Percentiles rank a stretch among this genome's conserved stretches.
These are phyloP conservation scores for Pontoporia blainvillei DNA, from an alignment of 2,113 vertebrate species.

Conservation along the genomic window DNA sequence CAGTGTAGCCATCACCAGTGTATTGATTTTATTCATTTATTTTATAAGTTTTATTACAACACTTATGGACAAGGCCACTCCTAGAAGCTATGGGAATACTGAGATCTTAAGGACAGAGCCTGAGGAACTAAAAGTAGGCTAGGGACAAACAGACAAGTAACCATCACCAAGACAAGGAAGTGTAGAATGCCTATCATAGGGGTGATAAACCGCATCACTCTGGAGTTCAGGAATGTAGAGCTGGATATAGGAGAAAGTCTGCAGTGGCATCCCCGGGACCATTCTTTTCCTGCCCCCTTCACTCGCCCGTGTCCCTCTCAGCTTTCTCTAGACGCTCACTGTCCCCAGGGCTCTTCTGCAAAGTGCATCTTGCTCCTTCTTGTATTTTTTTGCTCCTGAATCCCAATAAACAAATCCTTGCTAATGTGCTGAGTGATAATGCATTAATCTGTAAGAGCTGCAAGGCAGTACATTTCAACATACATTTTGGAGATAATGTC, in stretches of 20 bases:
- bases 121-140: neutral
- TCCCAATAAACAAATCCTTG: neutral
- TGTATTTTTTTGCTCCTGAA: neutral
- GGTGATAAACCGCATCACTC: neutral
- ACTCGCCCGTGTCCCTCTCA: neutral
- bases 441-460: neutral
- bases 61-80: neutral
- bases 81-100: neutral
- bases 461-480: neutral
- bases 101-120: neutral
- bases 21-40: neutral
- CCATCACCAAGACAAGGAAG: neutral
- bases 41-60: neutral
- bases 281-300: accelerated
- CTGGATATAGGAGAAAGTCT: neutral
- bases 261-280: neutral
- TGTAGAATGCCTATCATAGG: neutral
- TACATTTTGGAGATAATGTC: neutral
- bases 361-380: neutral
- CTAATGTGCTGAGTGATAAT: neutral
- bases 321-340: neutral
- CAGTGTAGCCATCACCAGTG: neutral
- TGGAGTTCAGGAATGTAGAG: neutral
- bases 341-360: neutral
- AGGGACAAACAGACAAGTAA: neutral